Conservation (phyloP, 1,140 invertebrate genomes). For the Thereuonema tuberculata region DNA sequence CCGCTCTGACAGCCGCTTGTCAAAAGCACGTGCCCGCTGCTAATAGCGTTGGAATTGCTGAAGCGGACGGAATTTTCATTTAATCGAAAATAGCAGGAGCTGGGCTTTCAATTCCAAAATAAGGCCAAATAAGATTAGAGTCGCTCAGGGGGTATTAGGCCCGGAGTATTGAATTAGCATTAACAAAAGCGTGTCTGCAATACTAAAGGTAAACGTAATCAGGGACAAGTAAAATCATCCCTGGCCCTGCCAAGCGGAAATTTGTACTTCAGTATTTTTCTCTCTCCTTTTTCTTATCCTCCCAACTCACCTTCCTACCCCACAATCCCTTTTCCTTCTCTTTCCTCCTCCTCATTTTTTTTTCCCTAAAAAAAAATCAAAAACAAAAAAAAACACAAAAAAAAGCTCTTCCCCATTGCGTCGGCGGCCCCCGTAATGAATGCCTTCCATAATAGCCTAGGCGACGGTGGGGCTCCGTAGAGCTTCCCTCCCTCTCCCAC, state of each 20-base stretch:
- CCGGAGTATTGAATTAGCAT: slow-evolving; percentile 5
- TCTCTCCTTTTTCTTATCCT: too few relatives aligned
- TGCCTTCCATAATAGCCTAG: too few relatives aligned
- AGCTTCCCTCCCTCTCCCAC: too few relatives aligned
- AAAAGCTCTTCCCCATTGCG: too few relatives aligned
- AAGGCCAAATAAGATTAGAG: slow-evolving; percentile 9
- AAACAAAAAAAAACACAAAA: too few relatives aligned
- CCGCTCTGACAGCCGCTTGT: neutral
- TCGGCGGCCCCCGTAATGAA: too few relatives aligned
- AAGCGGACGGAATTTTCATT: slow-evolving; percentile 10
- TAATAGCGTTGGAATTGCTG: slow-evolving; percentile 6
- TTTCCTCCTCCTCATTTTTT: too few relatives aligned
- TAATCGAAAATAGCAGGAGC: slow-evolving; percentile 8
- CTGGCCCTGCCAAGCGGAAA: neutral
- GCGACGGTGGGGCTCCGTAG: too few relatives aligned
- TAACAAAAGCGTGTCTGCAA: slow-evolving; percentile 2
- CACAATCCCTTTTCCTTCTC: too few relatives aligned
- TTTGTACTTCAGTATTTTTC: too few relatives aligned
- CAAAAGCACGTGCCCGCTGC: neutral
- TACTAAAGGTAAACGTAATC: neutral
- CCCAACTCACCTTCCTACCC: too few relatives aligned
- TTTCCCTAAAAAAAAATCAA: too few relatives aligned
- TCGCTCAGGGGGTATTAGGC: neutral
- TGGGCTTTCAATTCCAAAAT: slow-evolving; percentile 6
- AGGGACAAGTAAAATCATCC: neutral